Conservation (phyloP, 2,888 invertebrate genomes). For the Rhodophaea formosa region DNA sequence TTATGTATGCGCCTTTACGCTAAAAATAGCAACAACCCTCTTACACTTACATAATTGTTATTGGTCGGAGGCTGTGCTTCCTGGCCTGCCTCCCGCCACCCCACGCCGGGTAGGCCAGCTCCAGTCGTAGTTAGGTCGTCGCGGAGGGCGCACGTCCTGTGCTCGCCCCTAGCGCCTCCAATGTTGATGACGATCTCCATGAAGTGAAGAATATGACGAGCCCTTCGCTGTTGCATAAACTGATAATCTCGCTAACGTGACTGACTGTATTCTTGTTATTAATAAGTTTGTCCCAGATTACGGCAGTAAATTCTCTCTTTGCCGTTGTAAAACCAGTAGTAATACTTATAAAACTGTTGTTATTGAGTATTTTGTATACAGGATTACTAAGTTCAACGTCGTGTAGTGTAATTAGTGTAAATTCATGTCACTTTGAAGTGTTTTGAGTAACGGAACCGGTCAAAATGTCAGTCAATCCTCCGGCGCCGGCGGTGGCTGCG, state of each 20-base stretch:
- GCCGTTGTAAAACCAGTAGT: slow-evolving; percentile 16
- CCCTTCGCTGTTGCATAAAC: neutral
- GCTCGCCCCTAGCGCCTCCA: slow-evolving; percentile 29
- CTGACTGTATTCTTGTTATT: slow-evolving; percentile 11
- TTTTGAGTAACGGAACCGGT: slow-evolving; percentile 11
- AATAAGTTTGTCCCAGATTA: slow-evolving; percentile 17
- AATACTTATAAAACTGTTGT: slow-evolving; percentile 5
- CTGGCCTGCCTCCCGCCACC: slow-evolving; percentile 39
- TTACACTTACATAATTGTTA: slow-evolving; percentile 69
- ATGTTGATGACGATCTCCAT: slow-evolving; percentile 34
- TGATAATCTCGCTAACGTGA: neutral
- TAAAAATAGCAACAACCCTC: slow-evolving; percentile 75
- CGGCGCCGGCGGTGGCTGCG: slow-evolving; percentile 51
- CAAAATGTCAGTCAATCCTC: slow-evolving; percentile 57
- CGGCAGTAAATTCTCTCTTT: slow-evolving; percentile 13
- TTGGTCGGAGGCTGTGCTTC: slow-evolving; percentile 71
- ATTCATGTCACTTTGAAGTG: slow-evolving; percentile 14
- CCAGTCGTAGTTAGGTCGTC: slow-evolving; percentile 53
- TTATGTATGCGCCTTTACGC: slow-evolving; percentile 52
- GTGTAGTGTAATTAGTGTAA: slow-evolving; percentile 18
- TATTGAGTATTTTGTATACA: neutral
- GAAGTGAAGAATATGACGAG: neutral
- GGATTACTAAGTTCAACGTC: slow-evolving; percentile 1
- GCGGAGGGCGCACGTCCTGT: slow-evolving; percentile 38
- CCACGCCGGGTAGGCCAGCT: slow-evolving; percentile 30